Conservation (phyloP, 1,140 invertebrate genomes). For the Triops cancriformis region DNA sequence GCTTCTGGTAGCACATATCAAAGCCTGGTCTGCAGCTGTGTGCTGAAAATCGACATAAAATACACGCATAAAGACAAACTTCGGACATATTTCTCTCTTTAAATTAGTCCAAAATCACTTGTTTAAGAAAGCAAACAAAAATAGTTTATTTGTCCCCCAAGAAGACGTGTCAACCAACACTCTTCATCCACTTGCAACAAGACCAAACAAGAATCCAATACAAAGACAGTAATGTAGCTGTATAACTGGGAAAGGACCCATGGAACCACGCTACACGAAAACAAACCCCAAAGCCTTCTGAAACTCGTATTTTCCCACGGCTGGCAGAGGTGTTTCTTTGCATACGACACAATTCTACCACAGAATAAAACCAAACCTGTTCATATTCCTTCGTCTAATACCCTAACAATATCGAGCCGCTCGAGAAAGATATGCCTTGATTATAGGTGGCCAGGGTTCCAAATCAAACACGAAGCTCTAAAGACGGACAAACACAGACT, state of each 20-base stretch:
- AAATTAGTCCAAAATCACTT: background rate
- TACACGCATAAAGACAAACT: no score
- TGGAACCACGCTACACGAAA: no score
- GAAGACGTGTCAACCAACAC: background rate
- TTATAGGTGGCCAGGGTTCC: background rate
- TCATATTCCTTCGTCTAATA: no score
- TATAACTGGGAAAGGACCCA: background rate
- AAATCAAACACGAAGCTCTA: background rate
- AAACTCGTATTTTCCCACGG: no score
- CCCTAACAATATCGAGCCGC: background rate
- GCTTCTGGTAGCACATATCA: no score
- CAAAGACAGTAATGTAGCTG: background rate
- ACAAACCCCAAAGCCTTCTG: no score
- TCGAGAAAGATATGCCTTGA: background rate
- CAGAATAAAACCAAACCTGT: no score
- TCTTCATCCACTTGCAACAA: background rate
- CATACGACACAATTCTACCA: background rate
- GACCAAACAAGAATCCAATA: background rate
- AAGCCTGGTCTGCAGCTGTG: no score
- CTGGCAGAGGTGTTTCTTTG: background rate
- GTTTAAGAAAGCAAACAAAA: slow-evolving; percentile 2
- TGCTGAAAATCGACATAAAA: no score
- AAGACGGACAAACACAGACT: background rate
- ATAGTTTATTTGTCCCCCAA: slow-evolving; percentile 9
- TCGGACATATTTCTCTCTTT: background rate